A percentile compares a stretch with the other conserved stretches of the same genome.
Evolutionary conservation across 2,888 invertebrate genomes (phyloP).

Genomic region (Liopterus haemorrhoidalis): DNA sequence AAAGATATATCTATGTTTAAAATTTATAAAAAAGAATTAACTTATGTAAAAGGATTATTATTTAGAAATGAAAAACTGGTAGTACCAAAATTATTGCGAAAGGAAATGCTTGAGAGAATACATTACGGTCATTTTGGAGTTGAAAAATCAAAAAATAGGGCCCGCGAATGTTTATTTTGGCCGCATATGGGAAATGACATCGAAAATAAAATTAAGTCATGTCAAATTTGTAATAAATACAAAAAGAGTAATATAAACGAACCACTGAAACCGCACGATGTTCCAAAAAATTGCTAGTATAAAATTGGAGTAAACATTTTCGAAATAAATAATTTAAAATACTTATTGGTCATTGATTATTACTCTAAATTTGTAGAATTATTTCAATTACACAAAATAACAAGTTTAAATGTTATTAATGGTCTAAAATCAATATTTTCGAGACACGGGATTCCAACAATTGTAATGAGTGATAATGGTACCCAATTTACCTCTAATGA

Average conservation of each 20-base stretch:
- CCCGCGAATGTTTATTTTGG: slow-evolving; percentile 12
- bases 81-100: neutral
- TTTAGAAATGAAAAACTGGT: neutral
- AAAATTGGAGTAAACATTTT: slow-evolving; percentile 10
- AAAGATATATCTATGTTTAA: too few species aligned
- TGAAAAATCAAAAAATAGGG: slow-evolving; percentile 3
- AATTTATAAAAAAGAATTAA: too few species aligned
- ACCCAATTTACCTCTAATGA: slow-evolving; percentile 1
- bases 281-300: slow-evolving; percentile 7
- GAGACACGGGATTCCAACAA: too few species aligned
- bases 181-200: slow-evolving; percentile 9
- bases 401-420: too few species aligned
- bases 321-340: slow-evolving; percentile 3
- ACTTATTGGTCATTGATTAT: neutral
- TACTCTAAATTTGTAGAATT: too few species aligned
- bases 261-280: slow-evolving; percentile 6
- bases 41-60: neutral
- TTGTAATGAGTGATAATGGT: too few species aligned
- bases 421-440: too few species aligned
- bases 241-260: neutral
- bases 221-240: neutral
- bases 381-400: too few species aligned
- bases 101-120: slow-evolving; percentile 1
- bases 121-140: slow-evolving; percentile 11
- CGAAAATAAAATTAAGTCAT: slow-evolving; percentile 1